phyloP scores from a whole-genome alignment of 1,140 invertebrate genomes.

The Drusus annulatus region DNA sequence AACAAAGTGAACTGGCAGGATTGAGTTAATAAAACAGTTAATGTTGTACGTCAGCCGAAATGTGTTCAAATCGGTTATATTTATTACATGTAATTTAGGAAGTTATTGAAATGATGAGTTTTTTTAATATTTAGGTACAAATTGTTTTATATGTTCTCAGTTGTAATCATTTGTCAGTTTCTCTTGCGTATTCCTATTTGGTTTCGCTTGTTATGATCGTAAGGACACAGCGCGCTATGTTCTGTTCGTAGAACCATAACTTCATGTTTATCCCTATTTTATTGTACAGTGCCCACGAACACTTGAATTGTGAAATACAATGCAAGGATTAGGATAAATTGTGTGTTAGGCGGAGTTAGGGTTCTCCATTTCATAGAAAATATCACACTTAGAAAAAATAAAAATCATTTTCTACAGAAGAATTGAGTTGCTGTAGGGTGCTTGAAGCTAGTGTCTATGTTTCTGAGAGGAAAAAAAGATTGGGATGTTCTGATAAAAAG shows the following conservation, averaged over 20 bases:
- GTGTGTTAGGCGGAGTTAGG: constrained; percentile 7
- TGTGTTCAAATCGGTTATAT: not conserved
- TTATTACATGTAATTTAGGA: no score
- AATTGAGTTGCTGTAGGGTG: no score
- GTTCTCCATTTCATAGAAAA: not conserved
- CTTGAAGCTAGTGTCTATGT: no score
- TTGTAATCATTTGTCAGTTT: constrained; percentile 27
- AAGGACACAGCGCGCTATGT: constrained; percentile 4
- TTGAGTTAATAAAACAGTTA: not conserved
- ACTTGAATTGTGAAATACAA: constrained; percentile 15
- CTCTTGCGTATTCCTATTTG: not conserved
- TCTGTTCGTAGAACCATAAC: constrained; percentile 31
- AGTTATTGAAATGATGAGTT: no score
- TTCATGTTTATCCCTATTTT: constrained; percentile 38
- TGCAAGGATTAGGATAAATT: constrained; percentile 22
- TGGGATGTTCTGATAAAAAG: no score
- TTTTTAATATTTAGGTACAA: not conserved
- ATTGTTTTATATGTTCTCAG: not conserved
- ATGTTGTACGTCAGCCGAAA: not conserved
- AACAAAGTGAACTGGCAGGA: not conserved
- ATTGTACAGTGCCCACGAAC: constrained; percentile 26
- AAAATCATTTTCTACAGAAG: no score
- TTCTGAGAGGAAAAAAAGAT: no score
- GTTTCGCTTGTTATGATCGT: constrained; percentile 12
- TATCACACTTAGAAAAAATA: no score